Base-by-base conservation (phyloP, 2,797 vertebrate genomes). In the Onychomys torridus region DNA sequence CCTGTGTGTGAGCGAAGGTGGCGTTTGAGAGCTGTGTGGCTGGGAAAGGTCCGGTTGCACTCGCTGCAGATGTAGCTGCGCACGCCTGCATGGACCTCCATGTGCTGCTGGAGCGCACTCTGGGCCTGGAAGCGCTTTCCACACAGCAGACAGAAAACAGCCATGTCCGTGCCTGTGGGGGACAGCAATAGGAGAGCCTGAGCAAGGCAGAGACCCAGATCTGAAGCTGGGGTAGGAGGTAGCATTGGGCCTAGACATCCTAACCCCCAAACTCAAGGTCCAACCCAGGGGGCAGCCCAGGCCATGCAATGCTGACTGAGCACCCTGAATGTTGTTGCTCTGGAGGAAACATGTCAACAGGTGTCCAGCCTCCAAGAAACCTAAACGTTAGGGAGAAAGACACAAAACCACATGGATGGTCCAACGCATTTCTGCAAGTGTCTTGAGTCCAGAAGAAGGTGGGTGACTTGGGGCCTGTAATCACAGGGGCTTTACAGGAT, bases 41-140 rank as follows among this genome's bases (percentile, higher is more conserved):
- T 99, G 92, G 99, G 99, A 97, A 99, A 99, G 95, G 99, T 99
- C 97, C 99, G 99, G 98, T 99, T 99, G 95, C 99, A 99, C 98
- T 99, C 99, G 40, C 99, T 99, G 98, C 99, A 99, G 98, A 99
- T 99, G 98, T 99, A 99, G 99, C 99, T 99, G 97, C 99, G 99
- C 98, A 99, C 99, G 34, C 99, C 99, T 0, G 99, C 99, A 2
- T 99, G 99, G 98, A 99, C 99, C 98, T 99, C 99, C 99, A 99
- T 99, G 99, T 99, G 99, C 99, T 99, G 99, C 99, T 99, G 99
- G 98, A 99, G 99, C 34, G 99, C 99, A n/a, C 99, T 99, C 99
- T 99, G 99, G 1, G 99, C 99, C 99, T 99, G 99, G 98, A 99
- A 99, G 67, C 99, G 99, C 98, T 99, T 99, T 94, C 99, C 99